Conservation (phyloP, 2,888 invertebrate genomes). For the Noctua pronuba region DNA sequence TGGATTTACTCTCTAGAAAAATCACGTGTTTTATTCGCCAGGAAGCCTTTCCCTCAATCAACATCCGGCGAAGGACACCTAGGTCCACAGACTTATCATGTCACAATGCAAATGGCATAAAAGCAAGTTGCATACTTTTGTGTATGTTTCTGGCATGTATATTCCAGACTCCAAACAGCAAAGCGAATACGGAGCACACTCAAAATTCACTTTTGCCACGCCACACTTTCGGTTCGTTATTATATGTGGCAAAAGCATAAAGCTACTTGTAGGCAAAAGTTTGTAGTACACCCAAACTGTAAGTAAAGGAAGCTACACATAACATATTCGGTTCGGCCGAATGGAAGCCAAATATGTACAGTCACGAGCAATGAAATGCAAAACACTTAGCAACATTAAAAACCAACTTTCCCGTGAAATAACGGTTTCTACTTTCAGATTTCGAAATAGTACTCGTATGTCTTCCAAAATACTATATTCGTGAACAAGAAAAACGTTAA, state of each 20-base stretch:
- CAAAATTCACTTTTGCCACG: slow-evolving; percentile 31
- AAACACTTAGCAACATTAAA: not conserved
- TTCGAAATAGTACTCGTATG: not conserved
- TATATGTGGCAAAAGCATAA: slow-evolving; percentile 46
- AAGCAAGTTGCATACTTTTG: not conserved
- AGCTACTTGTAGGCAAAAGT: slow-evolving; percentile 28
- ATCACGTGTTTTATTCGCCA: too few species aligned
- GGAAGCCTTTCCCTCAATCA: too few species aligned
- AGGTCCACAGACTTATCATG: not conserved
- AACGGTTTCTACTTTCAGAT: not conserved
- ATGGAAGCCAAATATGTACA: not conserved
- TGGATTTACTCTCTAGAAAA: too few species aligned
- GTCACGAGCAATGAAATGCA: not conserved
- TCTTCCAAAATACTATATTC: not conserved
- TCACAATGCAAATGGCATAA: not conserved
- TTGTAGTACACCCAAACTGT: slow-evolving; percentile 24
- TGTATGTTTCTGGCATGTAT: not conserved
- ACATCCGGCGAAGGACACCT: too few species aligned
- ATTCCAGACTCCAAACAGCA: slow-evolving; percentile 18
- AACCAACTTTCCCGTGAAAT: not conserved
- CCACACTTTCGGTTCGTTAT: slow-evolving; percentile 33
- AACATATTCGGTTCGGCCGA: not conserved
- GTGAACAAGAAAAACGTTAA: not conserved
- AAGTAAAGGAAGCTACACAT: slow-evolving; percentile 6
- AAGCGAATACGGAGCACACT: slow-evolving; percentile 41